Evolutionary conservation across 2,113 vertebrate genomes (phyloP).

Genomic region (Xiphophorus maculatus): DNA sequence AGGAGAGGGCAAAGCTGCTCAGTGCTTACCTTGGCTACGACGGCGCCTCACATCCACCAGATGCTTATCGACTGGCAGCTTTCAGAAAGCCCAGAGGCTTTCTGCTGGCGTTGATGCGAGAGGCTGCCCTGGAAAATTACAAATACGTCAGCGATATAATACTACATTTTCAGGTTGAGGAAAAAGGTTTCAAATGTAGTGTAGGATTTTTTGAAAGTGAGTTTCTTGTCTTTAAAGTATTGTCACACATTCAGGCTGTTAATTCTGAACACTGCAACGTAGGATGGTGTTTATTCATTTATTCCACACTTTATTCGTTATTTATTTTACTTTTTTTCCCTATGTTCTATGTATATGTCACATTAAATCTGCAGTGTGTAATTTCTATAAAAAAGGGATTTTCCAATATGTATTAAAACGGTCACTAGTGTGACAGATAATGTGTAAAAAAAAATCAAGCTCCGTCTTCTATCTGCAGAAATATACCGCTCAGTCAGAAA

Average conservation of each 20-base stretch:
- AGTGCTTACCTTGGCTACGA: slow-evolving; percentile 62
- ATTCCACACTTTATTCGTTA: neutral
- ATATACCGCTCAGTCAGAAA: too few species aligned
- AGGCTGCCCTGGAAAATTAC: slow-evolving; percentile 61
- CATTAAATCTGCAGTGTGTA: neutral
- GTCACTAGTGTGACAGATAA: too few species aligned
- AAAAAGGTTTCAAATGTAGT: neutral
- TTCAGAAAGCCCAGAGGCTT: slow-evolving; percentile 79
- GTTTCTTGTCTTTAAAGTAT: neutral
- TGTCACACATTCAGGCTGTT: too few species aligned
- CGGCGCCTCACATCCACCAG: slow-evolving; percentile 26
- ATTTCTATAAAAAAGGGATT: too few species aligned
- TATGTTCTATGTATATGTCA: neutral
- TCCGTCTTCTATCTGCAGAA: too few species aligned
- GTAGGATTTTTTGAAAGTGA: neutral
- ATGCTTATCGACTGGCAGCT: slow-evolving; percentile 78
- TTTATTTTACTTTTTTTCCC: neutral
- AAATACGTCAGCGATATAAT: slow-evolving; percentile 55
- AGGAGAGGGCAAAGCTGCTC: slow-evolving; percentile 73
- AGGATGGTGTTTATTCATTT: neutral
- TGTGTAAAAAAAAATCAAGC: too few species aligned
- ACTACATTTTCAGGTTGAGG: slow-evolving; percentile 73
- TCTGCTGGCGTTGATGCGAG: slow-evolving; percentile 77
- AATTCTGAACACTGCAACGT: too few species aligned
- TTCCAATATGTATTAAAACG: too few species aligned